phyloP scores from a whole-genome alignment of 2,113 vertebrate species.

The Xenopus borealis region DNA sequence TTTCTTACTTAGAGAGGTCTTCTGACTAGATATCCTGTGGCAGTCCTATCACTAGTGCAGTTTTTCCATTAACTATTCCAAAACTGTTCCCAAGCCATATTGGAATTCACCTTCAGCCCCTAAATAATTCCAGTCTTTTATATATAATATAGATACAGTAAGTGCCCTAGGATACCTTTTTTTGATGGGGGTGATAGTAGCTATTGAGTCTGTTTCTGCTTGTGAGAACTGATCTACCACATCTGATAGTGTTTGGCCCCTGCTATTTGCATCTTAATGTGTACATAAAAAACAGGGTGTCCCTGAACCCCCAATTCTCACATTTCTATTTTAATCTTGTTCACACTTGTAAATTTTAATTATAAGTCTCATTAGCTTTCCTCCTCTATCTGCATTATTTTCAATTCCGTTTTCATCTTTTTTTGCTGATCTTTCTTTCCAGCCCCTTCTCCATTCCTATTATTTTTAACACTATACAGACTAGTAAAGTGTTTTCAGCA shows the following conservation, averaged over 20 bases:
- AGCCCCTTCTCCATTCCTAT: not conserved
- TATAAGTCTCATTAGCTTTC: not conserved
- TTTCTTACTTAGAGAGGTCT: too few species aligned
- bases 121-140: too few species aligned
- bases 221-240: too few species aligned
- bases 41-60: too few species aligned
- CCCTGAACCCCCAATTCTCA: not conserved
- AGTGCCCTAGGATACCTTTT: too few species aligned
- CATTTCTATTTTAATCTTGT: not conserved
- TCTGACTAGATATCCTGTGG: too few species aligned
- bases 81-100: not conserved
- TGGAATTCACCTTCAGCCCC: not conserved
- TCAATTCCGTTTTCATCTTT: not conserved
- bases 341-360: not conserved
- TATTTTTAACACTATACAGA: not conserved
- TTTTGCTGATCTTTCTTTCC: not conserved
- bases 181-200: too few species aligned
- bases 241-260: too few species aligned
- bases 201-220: too few species aligned
- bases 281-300: not conserved
- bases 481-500: slow-evolving; percentile 1
- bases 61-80: too few species aligned
- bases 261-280: too few species aligned
- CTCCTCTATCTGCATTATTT: not conserved
- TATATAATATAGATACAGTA: too few species aligned